Conservation (phyloP, 2,113 vertebrate species). For the Cyanoliseus patagonus region DNA sequence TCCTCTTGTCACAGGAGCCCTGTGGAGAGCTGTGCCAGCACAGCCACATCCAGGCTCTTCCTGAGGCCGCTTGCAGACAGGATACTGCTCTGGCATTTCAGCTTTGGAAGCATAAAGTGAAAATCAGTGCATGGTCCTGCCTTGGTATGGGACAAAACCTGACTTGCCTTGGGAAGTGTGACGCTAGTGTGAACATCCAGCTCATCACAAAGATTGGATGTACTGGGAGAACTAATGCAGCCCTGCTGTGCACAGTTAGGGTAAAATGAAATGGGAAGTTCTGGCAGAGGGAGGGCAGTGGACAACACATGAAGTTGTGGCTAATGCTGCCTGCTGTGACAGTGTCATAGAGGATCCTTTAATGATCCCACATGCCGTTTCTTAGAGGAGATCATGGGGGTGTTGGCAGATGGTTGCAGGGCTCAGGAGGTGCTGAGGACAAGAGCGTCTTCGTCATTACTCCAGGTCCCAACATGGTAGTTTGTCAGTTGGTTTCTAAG, state of each 20-base stretch:
- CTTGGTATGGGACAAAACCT: not conserved
- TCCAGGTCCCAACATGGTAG: accelerated
- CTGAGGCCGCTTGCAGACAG: not conserved
- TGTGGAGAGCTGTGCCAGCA: not conserved
- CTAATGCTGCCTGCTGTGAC: not conserved
- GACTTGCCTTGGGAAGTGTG: not conserved
- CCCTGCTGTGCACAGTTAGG: not conserved
- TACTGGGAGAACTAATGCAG: not conserved
- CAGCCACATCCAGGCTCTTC: not conserved
- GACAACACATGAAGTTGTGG: not conserved
- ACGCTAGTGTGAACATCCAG: accelerated
- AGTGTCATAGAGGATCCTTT: not conserved
- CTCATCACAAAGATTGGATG: not conserved
- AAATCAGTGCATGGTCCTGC: not conserved
- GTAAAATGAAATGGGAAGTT: not conserved
- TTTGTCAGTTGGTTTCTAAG: not conserved
- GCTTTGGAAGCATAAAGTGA: not conserved
- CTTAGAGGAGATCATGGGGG: not conserved
- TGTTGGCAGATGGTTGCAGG: not conserved
- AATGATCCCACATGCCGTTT: not conserved
- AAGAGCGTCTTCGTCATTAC: not conserved
- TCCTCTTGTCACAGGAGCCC: not conserved
- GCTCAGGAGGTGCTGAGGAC: not conserved
- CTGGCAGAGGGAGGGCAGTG: not conserved
- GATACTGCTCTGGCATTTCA: not conserved